Percentiles rank a stretch among this genome's conserved stretches.
Evolutionary conservation across 2,888 invertebrate species (phyloP).

Genomic region (Rhyacophila evoluta): DNA sequence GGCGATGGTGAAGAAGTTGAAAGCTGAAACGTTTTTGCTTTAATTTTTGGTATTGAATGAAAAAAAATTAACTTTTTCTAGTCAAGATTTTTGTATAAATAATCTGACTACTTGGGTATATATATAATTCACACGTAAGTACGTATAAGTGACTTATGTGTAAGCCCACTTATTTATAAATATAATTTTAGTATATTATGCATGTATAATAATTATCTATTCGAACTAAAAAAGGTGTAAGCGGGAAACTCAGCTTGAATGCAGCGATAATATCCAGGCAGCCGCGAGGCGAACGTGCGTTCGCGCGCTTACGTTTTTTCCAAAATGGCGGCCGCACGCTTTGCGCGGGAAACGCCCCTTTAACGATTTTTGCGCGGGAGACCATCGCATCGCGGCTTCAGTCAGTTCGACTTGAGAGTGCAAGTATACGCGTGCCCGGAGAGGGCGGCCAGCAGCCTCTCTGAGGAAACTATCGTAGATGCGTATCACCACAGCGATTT

Average conservation of each 20-base stretch:
- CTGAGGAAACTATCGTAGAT: slow-evolving; percentile 6
- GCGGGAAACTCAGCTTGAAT: not conserved
- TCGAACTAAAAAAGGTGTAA: not conserved
- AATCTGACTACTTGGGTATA: too few relatives aligned
- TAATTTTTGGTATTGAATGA: too few relatives aligned
- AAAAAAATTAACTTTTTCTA: too few relatives aligned
- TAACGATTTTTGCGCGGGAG: slow-evolving; percentile 46
- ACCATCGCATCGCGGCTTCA: not conserved
- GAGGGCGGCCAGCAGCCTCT: slow-evolving; percentile 4
- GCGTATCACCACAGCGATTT: not conserved
- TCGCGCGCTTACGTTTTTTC: slow-evolving; percentile 41
- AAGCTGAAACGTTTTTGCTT: too few relatives aligned
- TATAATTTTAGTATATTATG: too few relatives aligned
- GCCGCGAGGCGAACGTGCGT: slow-evolving; percentile 27
- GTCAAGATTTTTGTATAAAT: too few relatives aligned
- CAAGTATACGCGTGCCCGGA: not conserved
- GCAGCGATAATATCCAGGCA: slow-evolving; percentile 3
- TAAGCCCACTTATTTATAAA: too few relatives aligned
- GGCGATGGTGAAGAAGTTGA: too few relatives aligned
- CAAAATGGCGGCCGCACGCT: slow-evolving; percentile 43
- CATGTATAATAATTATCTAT: not conserved
- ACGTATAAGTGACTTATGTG: too few relatives aligned
- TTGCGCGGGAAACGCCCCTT: slow-evolving; percentile 48
- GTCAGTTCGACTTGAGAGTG: not conserved
- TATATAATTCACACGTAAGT: too few relatives aligned